Evolutionary conservation across 2,888 invertebrate species (phyloP).

Genomic region (Drosophila neotestacea): DNA sequence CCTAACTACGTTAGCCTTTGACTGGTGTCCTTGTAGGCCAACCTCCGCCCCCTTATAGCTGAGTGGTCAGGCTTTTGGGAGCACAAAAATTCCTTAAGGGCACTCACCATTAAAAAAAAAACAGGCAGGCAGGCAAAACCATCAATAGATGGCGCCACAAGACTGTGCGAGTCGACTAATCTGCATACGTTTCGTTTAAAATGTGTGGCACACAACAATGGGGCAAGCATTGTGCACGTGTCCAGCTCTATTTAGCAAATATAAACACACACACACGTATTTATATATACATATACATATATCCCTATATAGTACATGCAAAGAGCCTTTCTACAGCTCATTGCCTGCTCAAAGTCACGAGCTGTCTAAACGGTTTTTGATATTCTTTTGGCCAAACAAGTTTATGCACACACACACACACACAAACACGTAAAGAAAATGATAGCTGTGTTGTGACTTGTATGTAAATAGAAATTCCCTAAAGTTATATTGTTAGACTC

Average conservation of each 20-base stretch:
- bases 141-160: constrained; percentile 29
- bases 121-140: not conserved
- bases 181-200: constrained; percentile 21
- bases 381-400: constrained; percentile 50
- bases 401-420: not conserved
- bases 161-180: constrained; percentile 16
- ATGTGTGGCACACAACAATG: constrained; percentile 1
- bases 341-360: constrained; percentile 32
- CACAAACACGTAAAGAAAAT: not conserved
- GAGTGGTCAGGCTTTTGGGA: not conserved
- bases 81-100: constrained; percentile 19
- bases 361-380: constrained; percentile 45
- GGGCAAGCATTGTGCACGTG: constrained; percentile 28
- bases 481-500: not conserved
- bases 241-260: constrained; percentile 27
- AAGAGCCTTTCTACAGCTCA: constrained; percentile 18
- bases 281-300: not conserved
- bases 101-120: not conserved
- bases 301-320: not conserved
- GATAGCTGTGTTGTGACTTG: constrained; percentile 22
- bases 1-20: constrained; percentile 9
- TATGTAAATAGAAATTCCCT: constrained; percentile 41
- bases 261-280: not conserved
- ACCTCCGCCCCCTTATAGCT: not conserved
- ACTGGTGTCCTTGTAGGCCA: constrained; percentile 1